Conservation (phyloP, 2,797 vertebrate genomes). For the Danio choprae region DNA sequence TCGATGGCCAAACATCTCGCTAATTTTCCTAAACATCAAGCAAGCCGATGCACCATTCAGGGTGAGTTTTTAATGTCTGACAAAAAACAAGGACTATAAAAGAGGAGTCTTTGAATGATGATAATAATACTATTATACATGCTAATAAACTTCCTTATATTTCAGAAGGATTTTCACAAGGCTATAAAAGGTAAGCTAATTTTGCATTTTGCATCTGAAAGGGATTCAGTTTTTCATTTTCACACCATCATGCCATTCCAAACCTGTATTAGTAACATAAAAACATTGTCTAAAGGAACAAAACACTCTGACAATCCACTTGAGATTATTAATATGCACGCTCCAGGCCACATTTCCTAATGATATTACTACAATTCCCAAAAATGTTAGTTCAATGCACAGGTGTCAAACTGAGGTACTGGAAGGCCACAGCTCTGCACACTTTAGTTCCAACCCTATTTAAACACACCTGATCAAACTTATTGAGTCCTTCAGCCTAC, state of each 20-base stretch:
- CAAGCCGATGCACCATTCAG: conserved; percentile 63
- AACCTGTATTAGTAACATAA: not conserved
- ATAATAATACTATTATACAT: not conserved
- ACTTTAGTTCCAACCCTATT: too few relatives aligned
- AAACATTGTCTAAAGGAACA: too few relatives aligned
- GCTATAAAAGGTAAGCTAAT: conserved; percentile 59
- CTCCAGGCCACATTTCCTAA: too few relatives aligned
- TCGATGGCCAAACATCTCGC: conserved; percentile 89
- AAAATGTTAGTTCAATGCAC: too few relatives aligned
- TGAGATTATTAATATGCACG: too few relatives aligned
- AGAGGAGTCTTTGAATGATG: not conserved
- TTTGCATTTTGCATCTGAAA: not conserved
- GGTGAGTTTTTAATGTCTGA: conserved; percentile 12
- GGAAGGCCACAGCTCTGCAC: too few relatives aligned
- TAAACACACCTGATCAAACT: too few relatives aligned
- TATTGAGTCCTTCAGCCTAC: too few relatives aligned
- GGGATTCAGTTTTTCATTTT: not conserved
- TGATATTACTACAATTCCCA: too few relatives aligned
- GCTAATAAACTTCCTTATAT: conserved; percentile 11
- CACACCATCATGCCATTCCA: not conserved
- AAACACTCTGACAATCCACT: too few relatives aligned
- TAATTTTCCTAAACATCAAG: conserved; percentile 78
- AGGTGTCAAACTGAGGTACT: too few relatives aligned
- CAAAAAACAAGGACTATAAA: not conserved
- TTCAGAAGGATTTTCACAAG: conserved; percentile 61